phyloP scores from a whole-genome alignment of 2,113 vertebrate genomes.

The Laterallus jamaicensis region DNA sequence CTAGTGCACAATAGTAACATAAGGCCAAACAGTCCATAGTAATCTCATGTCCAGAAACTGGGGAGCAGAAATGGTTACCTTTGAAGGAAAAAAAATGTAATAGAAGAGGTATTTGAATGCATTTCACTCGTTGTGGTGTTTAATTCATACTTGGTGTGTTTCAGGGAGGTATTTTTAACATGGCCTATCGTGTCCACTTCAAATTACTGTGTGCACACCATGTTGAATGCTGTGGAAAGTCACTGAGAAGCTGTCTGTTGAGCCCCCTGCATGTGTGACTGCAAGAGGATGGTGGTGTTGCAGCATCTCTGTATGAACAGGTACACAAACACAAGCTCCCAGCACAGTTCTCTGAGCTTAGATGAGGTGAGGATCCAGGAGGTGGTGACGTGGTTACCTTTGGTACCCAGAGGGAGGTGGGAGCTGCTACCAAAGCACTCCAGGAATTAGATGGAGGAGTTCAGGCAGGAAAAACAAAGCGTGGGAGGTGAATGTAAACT shows the following conservation, averaged over 20 bases:
- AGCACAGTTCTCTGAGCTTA: background rate
- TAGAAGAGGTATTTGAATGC: background rate
- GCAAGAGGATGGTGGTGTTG: background rate
- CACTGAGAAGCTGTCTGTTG: accelerated
- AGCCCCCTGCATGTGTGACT: accelerated
- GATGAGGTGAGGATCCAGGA: background rate
- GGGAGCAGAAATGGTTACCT: background rate
- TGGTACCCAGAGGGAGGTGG: background rate
- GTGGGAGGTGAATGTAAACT: background rate
- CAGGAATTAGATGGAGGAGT: background rate
- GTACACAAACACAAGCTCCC: accelerated
- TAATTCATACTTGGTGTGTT: background rate
- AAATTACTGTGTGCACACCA: background rate
- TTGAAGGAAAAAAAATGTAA: background rate
- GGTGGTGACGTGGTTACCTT: accelerated
- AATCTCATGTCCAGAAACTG: background rate
- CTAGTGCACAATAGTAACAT: background rate
- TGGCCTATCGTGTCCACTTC: accelerated
- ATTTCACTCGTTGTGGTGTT: background rate
- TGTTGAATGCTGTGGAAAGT: background rate
- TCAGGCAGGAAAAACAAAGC: background rate
- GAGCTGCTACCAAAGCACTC: no score
- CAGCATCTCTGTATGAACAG: accelerated
- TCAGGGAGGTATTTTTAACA: background rate
- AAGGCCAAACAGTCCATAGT: background rate